These are phyloP conservation scores for Drosophila ambigua DNA, from an alignment of 1,140 invertebrate genomes.

Conservation along the genomic window DNA sequence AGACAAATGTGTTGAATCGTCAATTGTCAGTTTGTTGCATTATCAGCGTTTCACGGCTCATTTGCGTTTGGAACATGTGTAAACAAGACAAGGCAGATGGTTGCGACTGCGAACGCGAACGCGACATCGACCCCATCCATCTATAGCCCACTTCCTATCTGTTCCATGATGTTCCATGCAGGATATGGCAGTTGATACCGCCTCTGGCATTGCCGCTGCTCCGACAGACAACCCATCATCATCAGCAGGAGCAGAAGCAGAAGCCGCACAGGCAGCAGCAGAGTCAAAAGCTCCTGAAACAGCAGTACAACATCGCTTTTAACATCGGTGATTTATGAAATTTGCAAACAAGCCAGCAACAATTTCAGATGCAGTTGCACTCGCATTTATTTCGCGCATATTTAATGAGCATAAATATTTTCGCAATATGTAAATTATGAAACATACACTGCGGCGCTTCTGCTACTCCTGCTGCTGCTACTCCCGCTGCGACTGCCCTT, in stretches of 20 bases:
- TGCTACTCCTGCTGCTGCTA: background rate
- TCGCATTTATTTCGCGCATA: conserved; percentile 63
- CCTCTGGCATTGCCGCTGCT: conserved; percentile 12
- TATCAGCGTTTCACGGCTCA: conserved; percentile 77
- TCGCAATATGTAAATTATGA: conserved; percentile 62
- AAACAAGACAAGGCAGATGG: conserved; percentile 60
- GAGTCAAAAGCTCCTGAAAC: no score
- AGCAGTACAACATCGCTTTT: conserved; percentile 35
- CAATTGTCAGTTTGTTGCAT: conserved; percentile 77
- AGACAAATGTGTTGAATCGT: conserved; percentile 33
- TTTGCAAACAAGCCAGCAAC: conserved; percentile 53
- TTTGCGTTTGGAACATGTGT: conserved; percentile 79
- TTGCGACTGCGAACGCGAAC: background rate
- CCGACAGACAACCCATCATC: conserved; percentile 36
- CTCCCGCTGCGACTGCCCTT: background rate
- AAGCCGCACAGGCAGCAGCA: background rate
- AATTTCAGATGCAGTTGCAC: conserved; percentile 41
- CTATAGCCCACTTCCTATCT: conserved; percentile 1
- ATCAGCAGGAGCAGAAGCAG: background rate
- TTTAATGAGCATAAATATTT: conserved; percentile 65
- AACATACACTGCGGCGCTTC: conserved; percentile 51
- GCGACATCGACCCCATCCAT: background rate
- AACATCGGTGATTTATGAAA: conserved; percentile 72
- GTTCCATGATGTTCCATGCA: background rate
- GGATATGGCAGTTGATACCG: conserved; percentile 41